Conservation (phyloP, 2,113 vertebrate species). For the Petroica traversi region DNA sequence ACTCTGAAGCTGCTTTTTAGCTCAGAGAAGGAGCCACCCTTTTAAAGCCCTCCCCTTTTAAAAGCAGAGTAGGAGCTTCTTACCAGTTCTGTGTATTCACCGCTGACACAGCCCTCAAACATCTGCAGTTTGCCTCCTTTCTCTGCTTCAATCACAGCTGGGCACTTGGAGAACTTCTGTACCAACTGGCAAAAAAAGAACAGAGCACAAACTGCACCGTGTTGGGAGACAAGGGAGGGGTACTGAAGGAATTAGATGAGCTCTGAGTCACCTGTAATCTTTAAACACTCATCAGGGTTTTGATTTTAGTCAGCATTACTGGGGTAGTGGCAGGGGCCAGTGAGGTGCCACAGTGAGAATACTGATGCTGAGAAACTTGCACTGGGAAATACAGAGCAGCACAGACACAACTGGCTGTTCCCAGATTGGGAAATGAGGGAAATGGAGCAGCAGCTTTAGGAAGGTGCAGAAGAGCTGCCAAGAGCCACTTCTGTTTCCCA, state of each 20-base stretch:
- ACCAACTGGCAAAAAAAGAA: conserved; percentile 55
- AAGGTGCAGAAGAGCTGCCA: not conserved
- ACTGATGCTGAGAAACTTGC: not conserved
- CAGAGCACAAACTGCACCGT: rapidly evolving
- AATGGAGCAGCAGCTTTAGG: not conserved
- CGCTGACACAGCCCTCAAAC: conserved; percentile 67
- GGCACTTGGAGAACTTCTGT: conserved; percentile 68
- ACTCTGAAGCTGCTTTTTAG: not conserved
- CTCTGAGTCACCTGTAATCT: rapidly evolving
- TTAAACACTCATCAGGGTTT: not conserved
- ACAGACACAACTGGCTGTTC: not conserved
- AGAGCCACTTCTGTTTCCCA: not conserved
- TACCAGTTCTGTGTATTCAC: conserved; percentile 72
- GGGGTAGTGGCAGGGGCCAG: too few species aligned
- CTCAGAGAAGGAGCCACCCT: not conserved
- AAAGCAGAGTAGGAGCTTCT: not conserved
- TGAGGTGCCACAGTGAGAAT: not conserved
- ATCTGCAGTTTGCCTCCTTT: conserved; percentile 71
- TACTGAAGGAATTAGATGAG: not conserved
- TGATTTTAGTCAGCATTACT: not conserved
- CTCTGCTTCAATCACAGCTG: conserved; percentile 70
- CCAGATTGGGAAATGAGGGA: not conserved
- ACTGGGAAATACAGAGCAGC: not conserved
- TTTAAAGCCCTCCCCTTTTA: not conserved
- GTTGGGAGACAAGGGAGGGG: not conserved